phyloP scores from a whole-genome alignment of 2,797 vertebrate species.

The Chelon auratus region DNA sequence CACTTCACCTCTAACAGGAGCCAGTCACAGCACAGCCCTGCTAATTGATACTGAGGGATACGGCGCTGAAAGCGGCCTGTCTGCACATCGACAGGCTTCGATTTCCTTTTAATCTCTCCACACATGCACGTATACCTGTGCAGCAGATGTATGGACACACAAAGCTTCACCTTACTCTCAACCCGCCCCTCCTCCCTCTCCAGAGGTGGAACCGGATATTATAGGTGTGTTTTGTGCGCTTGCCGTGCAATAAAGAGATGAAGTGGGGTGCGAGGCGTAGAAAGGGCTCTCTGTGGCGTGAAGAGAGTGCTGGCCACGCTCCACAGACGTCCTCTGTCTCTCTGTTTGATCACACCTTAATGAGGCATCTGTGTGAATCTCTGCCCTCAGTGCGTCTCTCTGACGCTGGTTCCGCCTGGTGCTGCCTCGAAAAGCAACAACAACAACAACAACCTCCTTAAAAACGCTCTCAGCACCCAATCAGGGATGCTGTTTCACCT shows the following conservation, averaged over 20 bases:
- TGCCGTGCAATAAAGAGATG: conserved; percentile 73
- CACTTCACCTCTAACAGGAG: conserved; percentile 71
- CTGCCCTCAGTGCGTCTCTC: conserved; percentile 53
- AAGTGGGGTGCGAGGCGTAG: conserved; percentile 68
- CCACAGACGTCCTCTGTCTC: conserved; percentile 85
- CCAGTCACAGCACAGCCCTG: conserved; percentile 77
- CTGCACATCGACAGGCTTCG: conserved; percentile 74
- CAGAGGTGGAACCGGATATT: conserved; percentile 80
- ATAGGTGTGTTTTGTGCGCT: conserved; percentile 76
- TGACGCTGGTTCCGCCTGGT: conserved; percentile 67
- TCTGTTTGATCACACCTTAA: conserved; percentile 81
- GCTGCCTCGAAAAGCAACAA: conserved; percentile 72
- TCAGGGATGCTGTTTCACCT: conserved; percentile 68
- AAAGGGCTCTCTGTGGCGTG: conserved; percentile 82
- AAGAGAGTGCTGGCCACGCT: conserved; percentile 70
- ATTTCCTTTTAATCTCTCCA: conserved; percentile 72
- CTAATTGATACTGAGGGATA: conserved; percentile 83
- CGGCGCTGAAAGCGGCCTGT: conserved; percentile 78
- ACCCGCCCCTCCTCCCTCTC: conserved; percentile 48
- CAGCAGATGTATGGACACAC: conserved; percentile 28
- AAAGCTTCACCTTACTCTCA: conserved; percentile 39
- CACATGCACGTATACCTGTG: conserved; percentile 13
- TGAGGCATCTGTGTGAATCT: conserved; percentile 81
- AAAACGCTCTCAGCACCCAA: conserved; percentile 60
- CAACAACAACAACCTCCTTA: conserved; percentile 54